Base-by-base conservation (phyloP, 2,113 vertebrate genomes). In the Coturnix japonica region DNA sequence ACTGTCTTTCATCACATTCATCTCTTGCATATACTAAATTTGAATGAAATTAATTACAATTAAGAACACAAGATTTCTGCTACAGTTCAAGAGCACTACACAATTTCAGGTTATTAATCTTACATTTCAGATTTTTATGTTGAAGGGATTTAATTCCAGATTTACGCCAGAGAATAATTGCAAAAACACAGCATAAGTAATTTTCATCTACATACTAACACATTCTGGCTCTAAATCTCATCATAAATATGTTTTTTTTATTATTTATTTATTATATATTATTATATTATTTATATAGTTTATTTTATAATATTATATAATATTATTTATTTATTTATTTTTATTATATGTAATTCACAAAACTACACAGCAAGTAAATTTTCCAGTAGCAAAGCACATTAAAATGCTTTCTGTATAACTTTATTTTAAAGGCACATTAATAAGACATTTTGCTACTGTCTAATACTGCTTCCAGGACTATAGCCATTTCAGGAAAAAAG, bases 191-290 rank as follows among this genome's bases (percentile, higher is more conserved):
- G 76, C 51, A 64, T 83, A 74, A 60, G 53, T 93, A 92, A 96
- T 96, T 96, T 97, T 93, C 74, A 93, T 89, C 96, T 97, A 91
- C n/a, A 53, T 94, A 93, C 95, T 81, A 93, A 94, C 91, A 59
- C 31, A 67, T 88, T 44, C 94, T 93, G 35, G 46, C 91, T 96
- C 84, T 95, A 91, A 96, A 90, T 53, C 51, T 92, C 84, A 87
- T 95, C 47, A 41, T 95, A 97, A 96, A 97, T 95, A n/a, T n/a
- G n/a, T n/a, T n/a, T n/a, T n/a, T n/a, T n/a, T n/a, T n/a, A n/a
- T n/a, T n/a, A n/a, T n/a, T n/a, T n/a, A n/a, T n/a, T n/a, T n/a
- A n/a, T n/a, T n/a, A n/a, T n/a, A n/a, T n/a, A n/a, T n/a, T n/a
- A n/a, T n/a, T n/a, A n/a, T n/a, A n/a, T n/a, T n/a, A n/a, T n/a